Conservation (phyloP, 1,140 invertebrate species). For the Drosophila miranda region DNA sequence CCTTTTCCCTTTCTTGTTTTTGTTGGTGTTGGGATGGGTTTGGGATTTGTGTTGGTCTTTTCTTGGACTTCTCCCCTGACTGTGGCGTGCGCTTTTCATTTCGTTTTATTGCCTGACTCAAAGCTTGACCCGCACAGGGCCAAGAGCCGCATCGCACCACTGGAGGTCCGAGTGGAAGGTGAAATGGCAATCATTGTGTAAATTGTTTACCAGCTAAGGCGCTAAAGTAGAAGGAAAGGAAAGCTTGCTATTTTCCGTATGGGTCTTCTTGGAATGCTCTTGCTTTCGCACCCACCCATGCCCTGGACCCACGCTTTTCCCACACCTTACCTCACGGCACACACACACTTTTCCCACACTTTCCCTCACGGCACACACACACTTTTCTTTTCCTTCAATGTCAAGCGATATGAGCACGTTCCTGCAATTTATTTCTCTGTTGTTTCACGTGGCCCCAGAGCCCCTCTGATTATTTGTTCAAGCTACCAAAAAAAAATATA, state of each 20-base stretch:
- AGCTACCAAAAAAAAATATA: slow-evolving; percentile 51
- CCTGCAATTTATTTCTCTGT: slow-evolving; percentile 69
- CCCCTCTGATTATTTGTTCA: slow-evolving; percentile 45
- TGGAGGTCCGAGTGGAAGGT: slow-evolving; percentile 4
- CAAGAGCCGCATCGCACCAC: slow-evolving; percentile 1
- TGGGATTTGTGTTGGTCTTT: slow-evolving; percentile 52
- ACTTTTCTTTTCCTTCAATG: slow-evolving; percentile 45
- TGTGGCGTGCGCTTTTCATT: slow-evolving; percentile 71
- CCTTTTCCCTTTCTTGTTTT: slow-evolving; percentile 30
- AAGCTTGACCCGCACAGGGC: slow-evolving; percentile 43
- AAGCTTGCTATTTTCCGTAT: slow-evolving; percentile 48
- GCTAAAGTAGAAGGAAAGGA: slow-evolving; percentile 34
- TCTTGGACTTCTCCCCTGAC: slow-evolving; percentile 34
- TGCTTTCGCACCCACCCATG: slow-evolving; percentile 17
- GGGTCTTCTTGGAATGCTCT: slow-evolving; percentile 46
- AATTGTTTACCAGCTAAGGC: slow-evolving; percentile 64
- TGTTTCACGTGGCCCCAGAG: slow-evolving; percentile 32
- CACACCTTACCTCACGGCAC: not conserved
- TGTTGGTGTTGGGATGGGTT: slow-evolving; percentile 2
- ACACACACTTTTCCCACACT: not conserved
- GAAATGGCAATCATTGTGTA: slow-evolving; percentile 63
- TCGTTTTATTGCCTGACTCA: slow-evolving; percentile 65
- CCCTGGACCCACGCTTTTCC: not conserved
- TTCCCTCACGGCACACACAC: too few relatives aligned
- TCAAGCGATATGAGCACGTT: slow-evolving; percentile 75